Evolutionary conservation across 2,888 invertebrate genomes (phyloP).

Genomic region (Caenorhabditis zanzibari): DNA sequence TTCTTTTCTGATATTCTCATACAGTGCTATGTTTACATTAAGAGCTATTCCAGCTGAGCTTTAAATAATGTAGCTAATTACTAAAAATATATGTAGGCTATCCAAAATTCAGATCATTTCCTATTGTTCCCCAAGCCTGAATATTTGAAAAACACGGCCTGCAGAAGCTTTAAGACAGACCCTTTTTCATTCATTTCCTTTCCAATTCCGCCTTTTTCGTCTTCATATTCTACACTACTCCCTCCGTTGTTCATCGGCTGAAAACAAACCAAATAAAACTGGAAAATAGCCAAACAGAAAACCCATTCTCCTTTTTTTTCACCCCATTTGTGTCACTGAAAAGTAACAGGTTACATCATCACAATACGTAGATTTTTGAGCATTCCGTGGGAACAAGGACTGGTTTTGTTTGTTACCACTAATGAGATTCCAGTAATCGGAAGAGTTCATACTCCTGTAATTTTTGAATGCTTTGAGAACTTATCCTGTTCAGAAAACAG

Average conservation of each 20-base stretch:
- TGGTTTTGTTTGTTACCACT: too few species aligned
- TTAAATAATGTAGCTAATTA: too few species aligned
- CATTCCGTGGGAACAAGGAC: too few species aligned
- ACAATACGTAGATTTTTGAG: too few species aligned
- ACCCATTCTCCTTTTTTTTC: not conserved
- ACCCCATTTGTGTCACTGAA: not conserved
- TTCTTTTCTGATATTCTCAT: too few species aligned
- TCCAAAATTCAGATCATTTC: too few species aligned
- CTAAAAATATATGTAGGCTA: too few species aligned
- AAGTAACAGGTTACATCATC: too few species aligned
- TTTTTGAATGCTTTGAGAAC: not conserved
- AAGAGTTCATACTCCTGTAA: not conserved
- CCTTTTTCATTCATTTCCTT: not conserved
- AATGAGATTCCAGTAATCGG: too few species aligned
- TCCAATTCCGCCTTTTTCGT: not conserved
- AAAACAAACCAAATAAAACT: not conserved
- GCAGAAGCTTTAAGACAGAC: not conserved
- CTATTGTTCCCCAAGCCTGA: not conserved
- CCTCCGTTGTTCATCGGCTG: constrained; percentile 9
- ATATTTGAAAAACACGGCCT: not conserved
- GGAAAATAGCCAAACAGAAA: not conserved
- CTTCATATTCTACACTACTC: not conserved
- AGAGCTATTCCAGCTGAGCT: too few species aligned
- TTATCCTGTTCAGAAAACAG: not conserved
- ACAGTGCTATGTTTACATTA: too few species aligned